phyloP scores from a whole-genome alignment of 2,888 invertebrate genomes.

The Drosophila greeni region DNA sequence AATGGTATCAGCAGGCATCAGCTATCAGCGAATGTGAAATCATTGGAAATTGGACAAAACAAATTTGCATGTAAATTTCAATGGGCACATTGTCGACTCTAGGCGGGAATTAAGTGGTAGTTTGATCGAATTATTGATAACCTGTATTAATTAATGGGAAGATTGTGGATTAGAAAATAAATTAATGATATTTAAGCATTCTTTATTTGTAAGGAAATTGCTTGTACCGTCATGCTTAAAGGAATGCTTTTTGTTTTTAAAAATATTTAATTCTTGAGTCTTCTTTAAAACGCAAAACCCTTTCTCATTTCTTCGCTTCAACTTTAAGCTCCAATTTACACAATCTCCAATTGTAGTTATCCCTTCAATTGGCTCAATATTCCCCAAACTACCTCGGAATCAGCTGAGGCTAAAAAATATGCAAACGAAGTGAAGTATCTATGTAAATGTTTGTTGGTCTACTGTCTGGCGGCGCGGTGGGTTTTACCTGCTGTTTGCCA shows the following conservation, averaged over 20 bases:
- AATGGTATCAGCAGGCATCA: slow-evolving; percentile 36
- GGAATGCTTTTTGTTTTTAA: not conserved
- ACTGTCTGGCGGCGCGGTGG: slow-evolving; percentile 23
- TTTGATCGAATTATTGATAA: slow-evolving; percentile 2
- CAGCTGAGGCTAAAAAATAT: slow-evolving; percentile 46
- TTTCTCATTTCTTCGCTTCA: not conserved
- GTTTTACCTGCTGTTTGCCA: slow-evolving; percentile 53
- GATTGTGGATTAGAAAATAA: not conserved
- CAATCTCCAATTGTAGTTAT: not conserved
- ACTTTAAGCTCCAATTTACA: not conserved
- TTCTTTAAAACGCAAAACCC: not conserved
- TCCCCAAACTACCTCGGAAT: slow-evolving; percentile 33
- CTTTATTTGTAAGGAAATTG: too few species aligned
- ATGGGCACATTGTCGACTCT: slow-evolving; percentile 61
- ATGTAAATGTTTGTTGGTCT: slow-evolving; percentile 58
- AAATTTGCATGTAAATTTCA: slow-evolving; percentile 67
- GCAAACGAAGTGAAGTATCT: slow-evolving; percentile 57
- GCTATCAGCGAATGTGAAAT: slow-evolving; percentile 44
- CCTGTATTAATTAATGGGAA: slow-evolving; percentile 3
- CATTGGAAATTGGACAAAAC: slow-evolving; percentile 49
- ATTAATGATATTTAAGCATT: too few species aligned
- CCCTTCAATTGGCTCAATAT: not conserved
- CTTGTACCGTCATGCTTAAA: too few species aligned
- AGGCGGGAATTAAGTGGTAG: not conserved
- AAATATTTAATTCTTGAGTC: not conserved